Evolutionary conservation across 2,113 vertebrate species (phyloP).

Genomic region (Labeo rohita): DNA sequence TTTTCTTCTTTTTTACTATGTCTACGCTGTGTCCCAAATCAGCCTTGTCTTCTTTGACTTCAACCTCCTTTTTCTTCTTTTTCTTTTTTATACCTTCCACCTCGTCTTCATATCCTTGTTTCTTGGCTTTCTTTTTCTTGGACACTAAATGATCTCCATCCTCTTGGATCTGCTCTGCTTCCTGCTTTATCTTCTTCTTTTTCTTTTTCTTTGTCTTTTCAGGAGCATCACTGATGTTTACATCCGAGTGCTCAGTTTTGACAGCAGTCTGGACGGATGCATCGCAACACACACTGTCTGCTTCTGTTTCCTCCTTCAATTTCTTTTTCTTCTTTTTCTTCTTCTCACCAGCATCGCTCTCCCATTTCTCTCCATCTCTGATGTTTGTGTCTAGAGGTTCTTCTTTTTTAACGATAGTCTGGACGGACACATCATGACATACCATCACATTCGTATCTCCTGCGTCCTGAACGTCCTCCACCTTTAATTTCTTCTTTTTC

Average conservation of each 20-base stretch:
- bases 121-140: slow-evolving; percentile 16
- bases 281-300: neutral
- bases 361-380: neutral
- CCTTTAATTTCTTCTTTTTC: slow-evolving; percentile 21
- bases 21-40: neutral
- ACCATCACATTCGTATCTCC: neutral
- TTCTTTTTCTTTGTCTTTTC: slow-evolving; percentile 53
- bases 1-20: neutral
- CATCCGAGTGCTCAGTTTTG: neutral
- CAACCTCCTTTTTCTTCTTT: slow-evolving; percentile 34
- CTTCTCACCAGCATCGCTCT: neutral
- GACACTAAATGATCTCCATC: neutral
- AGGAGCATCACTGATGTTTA: neutral
- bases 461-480: neutral
- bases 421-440: neutral
- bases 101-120: neutral
- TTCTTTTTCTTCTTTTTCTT: slow-evolving; percentile 47
- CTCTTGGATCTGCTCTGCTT: neutral
- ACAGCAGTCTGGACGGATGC: neutral
- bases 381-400: neutral
- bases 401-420: slow-evolving; percentile 2
- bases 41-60: neutral
- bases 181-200: slow-evolving; percentile 61
- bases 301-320: neutral
- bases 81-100: slow-evolving; percentile 55